Evolutionary conservation across 2,113 vertebrate genomes (phyloP), one percentile per base, ranked within the genome.

Genomic region (Dolichallabes microphthalmus): DNA sequence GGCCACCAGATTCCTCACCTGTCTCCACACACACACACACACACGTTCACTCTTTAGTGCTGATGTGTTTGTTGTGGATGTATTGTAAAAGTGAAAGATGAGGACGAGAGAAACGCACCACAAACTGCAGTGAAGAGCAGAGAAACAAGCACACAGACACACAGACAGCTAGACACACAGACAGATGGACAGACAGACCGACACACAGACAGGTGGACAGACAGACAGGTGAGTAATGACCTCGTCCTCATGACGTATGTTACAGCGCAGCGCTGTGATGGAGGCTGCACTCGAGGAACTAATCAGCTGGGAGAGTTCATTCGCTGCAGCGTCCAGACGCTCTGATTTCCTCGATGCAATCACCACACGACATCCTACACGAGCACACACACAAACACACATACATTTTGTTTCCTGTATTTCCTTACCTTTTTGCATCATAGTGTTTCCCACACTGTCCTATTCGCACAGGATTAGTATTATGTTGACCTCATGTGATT

Each of bases 1-100:
- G 9, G 94, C 95, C 77, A 99, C 88, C 80, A 99, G 91, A 82
- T 87, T 91, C 89, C 96, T 95, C 73, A 99, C 97, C 98, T 99
- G 90, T 83, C 10, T 20, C 7, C 15, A 35, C 66, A 68, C 64
- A 68, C 64, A 32, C 64, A 66, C 63, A 30, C 63, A 30, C 27
- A 30, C 63, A 66, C 63, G 30, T 69, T 69, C 19, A 35, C 32
- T 35, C 30, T 35, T 69, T 32, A 19, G 15, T 32, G 13, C 14
- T 32, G 27, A 68, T 32, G 30, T 22, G 60, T 3, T 4, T 32
- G 6, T 17, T 68, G 30, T 68, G 27, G 14, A 45, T 8, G 45
- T n/a, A n/a, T n/a, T n/a, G n/a, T 45, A 45, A 45, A 45, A 45
- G 45, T 45, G 45, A 45, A 6, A 45, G 45, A 45, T 8, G 45